Conservation (phyloP, 2,888 invertebrate genomes). For the Eilema sororculum region DNA sequence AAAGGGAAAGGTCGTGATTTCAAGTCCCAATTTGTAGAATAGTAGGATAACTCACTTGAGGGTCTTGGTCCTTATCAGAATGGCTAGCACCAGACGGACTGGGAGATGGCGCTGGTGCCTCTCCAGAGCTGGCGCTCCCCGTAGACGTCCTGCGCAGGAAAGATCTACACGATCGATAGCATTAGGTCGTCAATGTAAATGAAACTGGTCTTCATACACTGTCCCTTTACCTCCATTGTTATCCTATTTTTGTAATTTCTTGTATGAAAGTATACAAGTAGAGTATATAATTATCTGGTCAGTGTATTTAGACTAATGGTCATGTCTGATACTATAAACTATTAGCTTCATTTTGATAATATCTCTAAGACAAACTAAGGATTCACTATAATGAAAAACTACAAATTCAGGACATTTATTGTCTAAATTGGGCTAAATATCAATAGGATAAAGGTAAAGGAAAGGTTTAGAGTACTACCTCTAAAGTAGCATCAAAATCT, state of each 20-base stretch:
- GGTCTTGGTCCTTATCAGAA: conserved; percentile 95
- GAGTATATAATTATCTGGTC: conserved; percentile 37
- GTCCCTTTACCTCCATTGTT: conserved; percentile 30
- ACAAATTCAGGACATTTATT: background rate
- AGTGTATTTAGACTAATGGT: conserved; percentile 70
- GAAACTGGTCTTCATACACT: conserved; percentile 71
- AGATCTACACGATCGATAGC: conserved; percentile 84
- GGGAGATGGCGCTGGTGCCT: conserved; percentile 85
- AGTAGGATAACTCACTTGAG: conserved; percentile 90
- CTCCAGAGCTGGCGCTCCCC: conserved; percentile 82
- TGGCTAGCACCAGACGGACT: conserved; percentile 97
- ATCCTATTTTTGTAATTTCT: background rate
- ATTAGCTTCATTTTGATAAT: conserved; percentile 41
- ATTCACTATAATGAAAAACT: background rate
- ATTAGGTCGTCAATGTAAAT: conserved; percentile 78
- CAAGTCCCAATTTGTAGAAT: no score
- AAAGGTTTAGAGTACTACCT: conserved; percentile 32
- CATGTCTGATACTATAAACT: conserved; percentile 65
- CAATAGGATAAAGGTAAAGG: conserved; percentile 19
- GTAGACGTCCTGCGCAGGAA: conserved; percentile 86
- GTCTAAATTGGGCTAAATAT: conserved; percentile 10
- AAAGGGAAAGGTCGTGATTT: no score
- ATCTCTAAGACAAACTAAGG: conserved; percentile 5
- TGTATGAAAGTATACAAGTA: background rate
- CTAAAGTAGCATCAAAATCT: conserved; percentile 52